Base-by-base conservation (phyloP, 2,113 vertebrate genomes). In the Embiotoca jacksoni region DNA sequence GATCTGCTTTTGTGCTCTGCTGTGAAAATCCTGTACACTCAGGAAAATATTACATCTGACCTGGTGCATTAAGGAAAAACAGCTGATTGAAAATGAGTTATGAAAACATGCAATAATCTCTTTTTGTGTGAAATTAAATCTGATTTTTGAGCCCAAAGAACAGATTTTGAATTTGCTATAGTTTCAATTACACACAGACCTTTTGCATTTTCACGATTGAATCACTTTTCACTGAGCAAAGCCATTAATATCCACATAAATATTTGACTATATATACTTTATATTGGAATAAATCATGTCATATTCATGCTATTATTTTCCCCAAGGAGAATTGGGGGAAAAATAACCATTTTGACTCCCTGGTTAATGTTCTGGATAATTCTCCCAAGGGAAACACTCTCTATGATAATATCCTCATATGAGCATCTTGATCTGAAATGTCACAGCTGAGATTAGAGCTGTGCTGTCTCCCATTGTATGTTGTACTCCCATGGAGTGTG, bases 341-440 rank as follows among this genome's bases (percentile, higher is more conserved):
- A 81, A 86, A 87, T 90, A 91, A 88, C 92, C 88, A 92, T 86
- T 84, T 72, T 86, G 91, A 92, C 83, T 90, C 57, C 69, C 85
- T 93, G 94, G 90, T 92, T 95, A 94, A 95, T 95, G 94, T 95
- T 91, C 76, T 94, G 93, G 78, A 94, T 93, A 91, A 91, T 90
- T 88, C 87, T 92, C 91, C 82, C 85, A 11, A 32, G 86, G 88
- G 92, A 90, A 87, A 87, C 89, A 87, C 88, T 91, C 87, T 91
- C 87, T 93, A 92, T 93, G 91, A 94, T 94, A 94, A 94, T 93
- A 92, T 81, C 81, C 81, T 81, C 55, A 49, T 78, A 84, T 82
- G 83, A 90, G 83, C 83, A 90, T 91, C 86, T 80, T 80, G 37
- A 85, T 88, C 77, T 84, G 82, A 93, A 91, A 92, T 93, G 92